Base-by-base conservation (phyloP, 2,888 invertebrate species). In the Rhabditoides inermis region DNA sequence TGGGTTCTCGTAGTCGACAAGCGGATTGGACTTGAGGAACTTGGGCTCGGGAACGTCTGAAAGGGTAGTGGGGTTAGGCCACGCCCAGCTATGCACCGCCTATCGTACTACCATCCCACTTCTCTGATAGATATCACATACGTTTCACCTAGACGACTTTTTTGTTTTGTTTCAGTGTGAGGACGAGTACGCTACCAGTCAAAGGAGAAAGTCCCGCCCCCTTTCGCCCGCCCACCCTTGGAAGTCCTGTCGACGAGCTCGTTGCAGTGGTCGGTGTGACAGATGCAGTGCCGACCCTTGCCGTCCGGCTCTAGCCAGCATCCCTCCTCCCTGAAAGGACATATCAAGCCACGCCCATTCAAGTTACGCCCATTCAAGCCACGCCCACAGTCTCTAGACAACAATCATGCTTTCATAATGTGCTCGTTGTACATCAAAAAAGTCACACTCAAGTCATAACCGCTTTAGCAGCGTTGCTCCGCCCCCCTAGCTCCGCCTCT, bases 221-320 rank as follows among this genome's bases (percentile, higher is more conserved):
- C n/a, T n/a, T n/a, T n/a, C n/a, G n/a, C n/a, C n/a, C n/a, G n/a
- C n/a, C n/a, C n/a, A n/a, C n/a, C n/a, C n/a, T n/a, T n/a, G n/a
- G n/a, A 49, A 30, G 45, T 37, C 27, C 51, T 44, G 44, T 68
- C 68, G 18, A 57, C 58, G n/a, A 69, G 59, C 41, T 61, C 56
- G 41, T 71, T 71, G 55, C 71, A 71, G 59, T 63, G 71, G 47
- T 71, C 65, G 30, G 54, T 51, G 45, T 61, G 58, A 52, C 71
- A 71, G 57, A 71, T 60, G 42, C 71, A 71, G 51, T 71, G 69
- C 45, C 64, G 66, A 23, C 70, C 67, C 44, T 59, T 61, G 28
- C 67, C 65, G 46, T 66, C 68, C n/a, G 64, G 56, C 52, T 71
- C 71, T 44, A 66, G 41, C 71, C 71, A 71, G 49, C 71, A 71